phyloP scores from a whole-genome alignment of 2,888 invertebrate genomes.

The Meiosimyza platycephala region DNA sequence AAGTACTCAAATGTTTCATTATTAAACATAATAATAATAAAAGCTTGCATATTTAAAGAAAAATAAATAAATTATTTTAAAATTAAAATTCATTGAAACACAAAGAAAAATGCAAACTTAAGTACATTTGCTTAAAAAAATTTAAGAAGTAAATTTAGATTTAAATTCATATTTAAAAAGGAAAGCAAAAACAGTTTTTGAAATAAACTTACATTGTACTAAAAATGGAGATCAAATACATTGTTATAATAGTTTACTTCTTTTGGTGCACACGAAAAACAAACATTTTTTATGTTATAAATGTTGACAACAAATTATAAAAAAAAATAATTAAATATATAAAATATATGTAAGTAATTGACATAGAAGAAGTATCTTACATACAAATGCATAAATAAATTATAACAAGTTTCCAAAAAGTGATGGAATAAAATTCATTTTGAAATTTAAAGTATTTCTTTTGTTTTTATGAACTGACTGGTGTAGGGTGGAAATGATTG shows the following conservation, averaged over 20 bases:
- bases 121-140: not conserved
- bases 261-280: conserved; percentile 13
- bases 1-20: too few relatives aligned
- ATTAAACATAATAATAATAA: too few relatives aligned
- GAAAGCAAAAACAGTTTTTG: not conserved
- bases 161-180: not conserved
- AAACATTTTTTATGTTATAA: conserved; percentile 13
- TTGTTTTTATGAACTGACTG: not conserved
- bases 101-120: not conserved
- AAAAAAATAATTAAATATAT: conserved; percentile 39
- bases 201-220: not conserved
- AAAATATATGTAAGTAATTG: conserved; percentile 45
- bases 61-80: not conserved
- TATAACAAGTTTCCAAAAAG: conserved; percentile 18
- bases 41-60: too few relatives aligned
- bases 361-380: conserved; percentile 46
- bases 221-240: not conserved
- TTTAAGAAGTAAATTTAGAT: not conserved
- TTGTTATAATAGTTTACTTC: not conserved
- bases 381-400: conserved; percentile 42
- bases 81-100: not conserved
- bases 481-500: too few relatives aligned
- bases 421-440: conserved; percentile 54
- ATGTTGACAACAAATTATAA: conserved; percentile 18
- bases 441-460: conserved; percentile 46